Conservation (phyloP, 2,113 vertebrate species). For the Phodopus roborovskii region DNA sequence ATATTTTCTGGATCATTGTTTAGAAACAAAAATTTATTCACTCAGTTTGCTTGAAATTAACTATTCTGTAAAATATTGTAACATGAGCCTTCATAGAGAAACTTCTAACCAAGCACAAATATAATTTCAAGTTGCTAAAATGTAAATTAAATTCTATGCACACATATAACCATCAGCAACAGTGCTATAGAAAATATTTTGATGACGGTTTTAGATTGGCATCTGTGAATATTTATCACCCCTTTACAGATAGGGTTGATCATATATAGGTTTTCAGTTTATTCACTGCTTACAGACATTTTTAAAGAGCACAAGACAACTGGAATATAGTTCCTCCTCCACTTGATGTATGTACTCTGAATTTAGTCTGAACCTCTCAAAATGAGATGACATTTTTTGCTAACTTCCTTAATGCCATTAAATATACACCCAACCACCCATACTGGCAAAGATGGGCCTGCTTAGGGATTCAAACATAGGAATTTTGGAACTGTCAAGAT, state of each 20-base stretch:
- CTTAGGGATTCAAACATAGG: neutral
- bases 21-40: neutral
- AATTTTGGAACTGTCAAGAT: neutral
- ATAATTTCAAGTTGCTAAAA: neutral
- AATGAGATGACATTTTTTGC: neutral
- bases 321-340: neutral
- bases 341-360: neutral
- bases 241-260: neutral
- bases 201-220: neutral
- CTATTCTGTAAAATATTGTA: neutral
- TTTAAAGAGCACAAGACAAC: neutral
- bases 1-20: neutral
- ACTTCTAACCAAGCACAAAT: neutral
- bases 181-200: neutral
- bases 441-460: neutral
- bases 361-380: slow-evolving; percentile 4
- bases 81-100: neutral
- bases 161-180: neutral
- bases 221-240: neutral
- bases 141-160: neutral
- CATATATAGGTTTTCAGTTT: neutral
- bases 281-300: neutral
- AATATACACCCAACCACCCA: neutral
- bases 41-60: slow-evolving; percentile 19
- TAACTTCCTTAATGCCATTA: neutral